Percentiles rank a stretch among this genome's conserved stretches.
phyloP scores from a whole-genome alignment of 2,797 vertebrate genomes.

The Catharus ustulatus region DNA sequence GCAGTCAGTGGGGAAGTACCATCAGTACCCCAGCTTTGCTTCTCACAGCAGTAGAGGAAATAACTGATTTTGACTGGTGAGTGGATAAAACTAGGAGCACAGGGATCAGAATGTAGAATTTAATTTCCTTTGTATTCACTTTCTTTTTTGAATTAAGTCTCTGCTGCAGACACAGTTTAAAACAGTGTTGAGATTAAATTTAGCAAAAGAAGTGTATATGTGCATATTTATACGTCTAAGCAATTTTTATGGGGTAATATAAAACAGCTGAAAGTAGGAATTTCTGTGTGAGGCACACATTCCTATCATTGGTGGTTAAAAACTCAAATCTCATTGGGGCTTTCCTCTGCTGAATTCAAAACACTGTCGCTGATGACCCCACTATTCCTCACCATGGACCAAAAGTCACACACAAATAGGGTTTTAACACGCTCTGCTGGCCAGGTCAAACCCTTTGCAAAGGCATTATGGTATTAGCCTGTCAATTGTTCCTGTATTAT shows the following conservation, averaged over 20 bases:
- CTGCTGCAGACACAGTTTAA: not conserved
- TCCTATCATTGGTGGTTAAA: not conserved
- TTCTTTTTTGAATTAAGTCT: not conserved
- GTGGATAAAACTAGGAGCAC: not conserved
- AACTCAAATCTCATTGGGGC: not conserved
- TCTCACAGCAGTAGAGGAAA: not conserved
- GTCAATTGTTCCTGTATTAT: not conserved
- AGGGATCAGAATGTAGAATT: not conserved
- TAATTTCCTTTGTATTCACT: not conserved
- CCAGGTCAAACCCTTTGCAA: not conserved
- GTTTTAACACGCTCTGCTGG: conserved; percentile 21
- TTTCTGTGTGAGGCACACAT: not conserved
- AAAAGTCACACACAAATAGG: not conserved
- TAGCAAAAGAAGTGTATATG: not conserved
- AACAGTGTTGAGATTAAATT: not conserved
- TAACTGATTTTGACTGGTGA: not conserved
- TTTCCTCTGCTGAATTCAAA: conserved; percentile 29
- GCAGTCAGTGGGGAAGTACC: not conserved
- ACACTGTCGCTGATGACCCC: not conserved
- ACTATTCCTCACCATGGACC: not conserved
- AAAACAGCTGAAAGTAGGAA: not conserved
- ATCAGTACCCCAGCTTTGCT: not conserved
- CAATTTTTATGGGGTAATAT: not conserved
- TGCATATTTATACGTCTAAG: not conserved
- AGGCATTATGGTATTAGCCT: not conserved